Conservation (phyloP, 2,888 invertebrate genomes). For the Netelia fuscicornis region DNA sequence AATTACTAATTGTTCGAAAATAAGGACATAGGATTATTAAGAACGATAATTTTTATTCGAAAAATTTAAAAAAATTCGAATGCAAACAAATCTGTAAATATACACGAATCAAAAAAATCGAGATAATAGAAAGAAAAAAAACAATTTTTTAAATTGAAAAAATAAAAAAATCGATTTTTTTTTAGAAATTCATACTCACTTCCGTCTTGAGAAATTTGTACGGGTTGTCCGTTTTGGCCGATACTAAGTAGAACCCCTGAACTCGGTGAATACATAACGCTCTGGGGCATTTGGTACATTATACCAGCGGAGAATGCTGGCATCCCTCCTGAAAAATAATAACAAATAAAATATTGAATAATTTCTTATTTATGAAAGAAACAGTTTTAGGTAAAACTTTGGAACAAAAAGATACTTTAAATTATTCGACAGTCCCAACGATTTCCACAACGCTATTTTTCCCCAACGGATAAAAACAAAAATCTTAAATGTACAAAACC, state of each 20-base stretch:
- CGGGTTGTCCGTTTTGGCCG: conserved; percentile 83
- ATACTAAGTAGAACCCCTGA: conserved; percentile 82
- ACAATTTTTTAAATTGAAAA: background rate
- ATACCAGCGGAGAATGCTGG: conserved; percentile 79
- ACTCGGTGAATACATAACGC: conserved; percentile 82
- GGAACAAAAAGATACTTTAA: background rate
- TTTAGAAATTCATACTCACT: conserved; percentile 71
- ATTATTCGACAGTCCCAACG: background rate
- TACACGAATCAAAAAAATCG: no score
- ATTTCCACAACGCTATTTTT: background rate
- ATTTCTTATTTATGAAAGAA: conserved; percentile 7
- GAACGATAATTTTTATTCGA: no score
- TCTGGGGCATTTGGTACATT: conserved; percentile 83
- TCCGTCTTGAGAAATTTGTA: conserved; percentile 83
- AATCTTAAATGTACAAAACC: background rate
- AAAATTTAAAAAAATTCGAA: background rate
- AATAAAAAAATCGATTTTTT: background rate
- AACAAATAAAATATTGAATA: conserved; percentile 6
- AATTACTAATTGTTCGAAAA: no score
- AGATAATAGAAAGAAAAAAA: background rate
- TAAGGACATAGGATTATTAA: no score
- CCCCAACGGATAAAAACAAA: no score
- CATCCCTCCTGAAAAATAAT: conserved; percentile 69
- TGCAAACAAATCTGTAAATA: background rate
- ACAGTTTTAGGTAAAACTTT: background rate